Conservation (phyloP, 2,888 invertebrate genomes). For the Osedax frankpressi region DNA sequence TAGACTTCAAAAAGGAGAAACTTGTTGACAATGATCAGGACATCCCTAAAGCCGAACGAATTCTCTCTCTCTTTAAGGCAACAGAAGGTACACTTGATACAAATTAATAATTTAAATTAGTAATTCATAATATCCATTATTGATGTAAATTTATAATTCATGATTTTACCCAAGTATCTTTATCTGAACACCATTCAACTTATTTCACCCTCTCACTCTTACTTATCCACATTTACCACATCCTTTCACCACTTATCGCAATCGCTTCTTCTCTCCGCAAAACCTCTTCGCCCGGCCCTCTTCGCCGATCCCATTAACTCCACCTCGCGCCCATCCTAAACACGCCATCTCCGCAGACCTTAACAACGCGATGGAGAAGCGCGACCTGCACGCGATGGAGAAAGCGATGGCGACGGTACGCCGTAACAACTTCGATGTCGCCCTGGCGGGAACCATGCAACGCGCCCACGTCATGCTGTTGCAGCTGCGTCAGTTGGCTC, state of each 20-base stretch:
- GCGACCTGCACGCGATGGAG: slow-evolving; percentile 36
- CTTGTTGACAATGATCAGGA: slow-evolving; percentile 41
- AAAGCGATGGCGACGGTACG: slow-evolving; percentile 37
- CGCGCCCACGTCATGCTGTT: slow-evolving; percentile 35
- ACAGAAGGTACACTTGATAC: slow-evolving; percentile 32
- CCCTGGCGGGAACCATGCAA: slow-evolving; percentile 33
- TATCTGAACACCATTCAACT: too few relatives aligned
- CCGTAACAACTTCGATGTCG: slow-evolving; percentile 36
- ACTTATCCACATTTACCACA: too few relatives aligned
- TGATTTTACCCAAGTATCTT: not conserved
- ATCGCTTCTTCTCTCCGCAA: not conserved
- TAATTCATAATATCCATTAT: not conserved
- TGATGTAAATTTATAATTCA: not conserved
- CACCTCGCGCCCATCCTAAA: too few relatives aligned
- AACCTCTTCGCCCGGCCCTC: not conserved
- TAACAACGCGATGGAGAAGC: slow-evolving; percentile 34
- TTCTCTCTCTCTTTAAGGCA: slow-evolving; percentile 36
- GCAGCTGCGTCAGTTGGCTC: slow-evolving; percentile 27
- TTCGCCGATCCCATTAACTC: not conserved
- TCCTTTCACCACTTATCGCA: too few relatives aligned
- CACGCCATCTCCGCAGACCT: too few relatives aligned
- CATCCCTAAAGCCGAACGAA: slow-evolving; percentile 35
- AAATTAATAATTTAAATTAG: not conserved
- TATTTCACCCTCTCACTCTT: too few relatives aligned
- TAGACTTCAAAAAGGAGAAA: slow-evolving; percentile 38